Base-by-base conservation (phyloP, 2,113 vertebrate species). In the Oplegnathus fasciatus region DNA sequence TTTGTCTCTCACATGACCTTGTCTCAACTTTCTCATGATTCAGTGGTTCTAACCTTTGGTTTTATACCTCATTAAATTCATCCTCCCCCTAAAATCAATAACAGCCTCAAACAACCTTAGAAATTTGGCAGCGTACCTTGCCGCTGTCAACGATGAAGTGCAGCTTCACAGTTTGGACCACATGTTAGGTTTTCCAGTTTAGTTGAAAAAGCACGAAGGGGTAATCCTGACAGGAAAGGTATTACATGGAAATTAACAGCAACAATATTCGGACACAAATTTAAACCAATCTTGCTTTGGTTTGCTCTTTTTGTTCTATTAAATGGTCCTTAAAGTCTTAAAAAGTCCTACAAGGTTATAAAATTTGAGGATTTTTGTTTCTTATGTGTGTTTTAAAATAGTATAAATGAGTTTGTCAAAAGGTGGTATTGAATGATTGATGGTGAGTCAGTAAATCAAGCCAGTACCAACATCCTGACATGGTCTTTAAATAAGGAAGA, bases 21-120 rank as follows among this genome's bases (percentile, higher is more conserved):
- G 34, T 67, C 60, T 73, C 46, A 32, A 34, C 60, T 57, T 81
- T 86, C 77, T 64, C 80, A 44, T 75, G 62, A 55, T 69, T 24
- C 54, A 46, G 3, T 30, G 75, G 52, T 28, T 28, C 26, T 74
- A 5, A 76, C 60, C 30, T 78, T 77, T 42, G 44, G 37, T 74
- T 87, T 40, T 58, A 14, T 62, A 73, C 60, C 60, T 78, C 75
- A 64, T 83, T 80, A 42, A 50, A 37, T 37, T 50, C 61, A 13
- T 44, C 73, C 32, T 48, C 13, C 34, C 42, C 5, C 1, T n/a
- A 26, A 44, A 68, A 60, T 54, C 60, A 71, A 22, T 32, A 10
- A 73, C 24, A 1, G n/a, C 50, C 32, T 67, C 73, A 62, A 79
- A 67, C 46, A 50, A 17, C 5, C 15, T 13, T 44, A 11, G 34